Base-by-base conservation (phyloP, 1,140 invertebrate species). In the Ceratina calcarata region DNA sequence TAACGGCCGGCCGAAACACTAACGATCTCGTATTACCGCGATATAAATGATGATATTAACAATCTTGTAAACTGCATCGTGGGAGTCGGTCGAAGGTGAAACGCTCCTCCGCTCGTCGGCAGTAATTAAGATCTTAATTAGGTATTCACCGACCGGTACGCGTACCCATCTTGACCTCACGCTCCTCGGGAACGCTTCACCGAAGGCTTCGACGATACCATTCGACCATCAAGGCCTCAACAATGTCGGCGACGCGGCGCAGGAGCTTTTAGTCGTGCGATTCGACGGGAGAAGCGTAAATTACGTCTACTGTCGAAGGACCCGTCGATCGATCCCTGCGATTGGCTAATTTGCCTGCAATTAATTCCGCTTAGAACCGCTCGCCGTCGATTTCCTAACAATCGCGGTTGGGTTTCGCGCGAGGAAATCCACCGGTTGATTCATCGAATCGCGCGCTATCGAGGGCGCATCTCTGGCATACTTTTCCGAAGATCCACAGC, bases 61-160 rank as follows among this genome's bases (percentile, higher is more conserved):
- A 89, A 90, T 90, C 88, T 91, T 88, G 84, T 89, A 88, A 90
- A 88, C 86, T 80, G 85, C 90, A 89, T 91, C 89, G 90, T 90
- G 90, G 90, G 90, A 90, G 90, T 89, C 89, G 90, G 89, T 90
- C 88, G 88, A 87, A 89, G 89, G 87, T 89, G 86, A 91, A 87
- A 75, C 78, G 85, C 84, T 88, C 80, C 77, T 87, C 75, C 78
- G 80, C 80, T 80, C 76, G 74, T 62, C 67, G 85, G 88, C 4
- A 32, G 27, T 90, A 91, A 91, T 91, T 91, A 91, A 91, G 88
- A 89, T 90, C 90, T 91, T 91, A 91, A 91, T 91, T 91, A 91
- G 89, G 89, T 90, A 91, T 91, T 91, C 90, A 91, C 85, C 78
- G 84, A 58, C 78, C 67, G 70, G 69, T 79, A 66, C 67, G 80